Evolutionary conservation across 2,113 vertebrate species (phyloP), one percentile per base, ranked within the genome.

Genomic region (Periophthalmus modestus): DNA sequence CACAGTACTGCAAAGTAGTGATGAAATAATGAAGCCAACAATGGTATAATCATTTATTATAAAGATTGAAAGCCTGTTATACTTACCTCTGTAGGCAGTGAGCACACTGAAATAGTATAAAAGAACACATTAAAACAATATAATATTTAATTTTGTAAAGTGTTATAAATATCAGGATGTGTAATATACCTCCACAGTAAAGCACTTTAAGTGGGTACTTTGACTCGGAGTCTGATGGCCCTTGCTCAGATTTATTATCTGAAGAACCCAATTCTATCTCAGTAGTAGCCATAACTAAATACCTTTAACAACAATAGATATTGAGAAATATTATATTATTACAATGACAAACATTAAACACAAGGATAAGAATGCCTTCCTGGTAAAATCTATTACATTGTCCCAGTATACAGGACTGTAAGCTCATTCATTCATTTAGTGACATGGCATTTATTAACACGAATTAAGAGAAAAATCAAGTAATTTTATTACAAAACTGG

Each of bases 131-230:
- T 43, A 57, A 18, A 54, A 33, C 0, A 24, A 62, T 5, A 11
- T 23, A 21, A 28, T 24, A 1, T 15, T 55, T 7, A 7, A 21
- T 16, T 15, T 3, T 1, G 13, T 65, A 24, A 33, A 4, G 78
- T 16, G 50, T 7, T 23, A 23, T 0, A 15, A 46, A 15, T 46
- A 69, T 13, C 16, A 58, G 16, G 24, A 2, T 12, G 15, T 36
- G 24, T 23, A 54, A 24, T 16, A 86, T 94, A 95, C 98, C 96
- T 97, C 98, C 98, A 4, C 98, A 99, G 87, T 99, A 99, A 66
- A 98, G 96, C 2, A 98, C 97, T 80, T 96, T 95, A 43, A 96
- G 91, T 1, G 97, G 98, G 81, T 96, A 96, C 54, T 93, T 94
- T 13, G 89, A 89, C 73, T 98, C 94, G 0, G 88, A 77, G 46